Base-by-base conservation (phyloP, 2,888 invertebrate genomes). In the Apodemia hepburni region DNA sequence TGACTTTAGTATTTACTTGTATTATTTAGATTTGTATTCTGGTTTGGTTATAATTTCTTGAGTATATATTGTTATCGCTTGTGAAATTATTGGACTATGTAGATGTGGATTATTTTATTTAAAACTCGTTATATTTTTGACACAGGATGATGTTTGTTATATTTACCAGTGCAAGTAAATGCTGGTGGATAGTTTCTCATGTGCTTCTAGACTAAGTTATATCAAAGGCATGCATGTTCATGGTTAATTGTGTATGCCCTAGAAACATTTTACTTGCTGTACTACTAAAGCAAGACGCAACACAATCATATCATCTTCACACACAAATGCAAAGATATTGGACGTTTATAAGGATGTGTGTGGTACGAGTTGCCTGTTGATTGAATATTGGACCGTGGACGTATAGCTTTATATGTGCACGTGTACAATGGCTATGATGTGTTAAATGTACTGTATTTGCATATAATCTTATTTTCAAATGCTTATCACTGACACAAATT, bases 351-450 rank as follows among this genome's bases (percentile, higher is more conserved):
- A 47, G 17, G 47, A 47, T 27, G 27, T 29, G 57, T 57, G 57
- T 57, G 54, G 29, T 27, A 57, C 57, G 57, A 8, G 7, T 29
- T 57, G 29, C 29, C 29, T 15, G 57, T n/a, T 57, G 29, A 57
- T 57, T 57, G 57, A 29, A 29, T 57, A 29, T 29, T 54, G 54
- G 27, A 27, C 54, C 54, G 54, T 27, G 27, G 27, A 27, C 54
- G 54, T 54, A 54, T 27, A 54, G 54, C 54, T 54, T 45, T 45
- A 45, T 54, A 54, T 54, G 54, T 54, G 54, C 54, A 54, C 54
- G 54, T 8, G 57, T 57, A 27, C 57, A 57, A 15, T 57, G 57
- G 57, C 57, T 57, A 57, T 57, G 27, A 6, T 54, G 27, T 57
- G 57, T 57, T 57, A 57, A 29, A 57, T 57, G 57, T 57, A 6